Evolutionary conservation across 1,140 invertebrate genomes (phyloP), one percentile per base, ranked within the genome.

Genomic region (Papilio helenus): DNA sequence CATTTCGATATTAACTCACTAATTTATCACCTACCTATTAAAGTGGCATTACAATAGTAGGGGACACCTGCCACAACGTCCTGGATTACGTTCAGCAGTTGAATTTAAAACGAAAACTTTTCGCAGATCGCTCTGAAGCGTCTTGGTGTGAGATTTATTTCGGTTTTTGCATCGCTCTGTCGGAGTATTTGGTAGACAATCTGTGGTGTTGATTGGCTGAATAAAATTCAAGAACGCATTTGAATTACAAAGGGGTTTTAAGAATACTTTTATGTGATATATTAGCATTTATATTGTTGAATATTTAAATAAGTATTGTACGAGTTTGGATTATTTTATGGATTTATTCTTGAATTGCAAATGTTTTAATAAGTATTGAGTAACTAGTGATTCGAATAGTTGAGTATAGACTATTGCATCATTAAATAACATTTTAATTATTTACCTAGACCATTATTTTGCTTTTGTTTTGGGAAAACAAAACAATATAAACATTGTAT

Each of bases 131-230:
- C 86, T 83, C 82, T 72, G 77, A 73, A 58, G 49, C 86, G 82
- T 89, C 87, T 90, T 88, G 83, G 82, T 82, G 76, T 61, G 79
- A 88, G 89, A 92, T 91, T 92, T 92, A 91, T 92, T 90, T 90
- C 85, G 85, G 85, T 87, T 91, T 90, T 92, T 89, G 88, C 86
- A 89, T 92, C 79, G 58, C 83, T 85, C 84, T 85, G 80, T 82
- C 73, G 68, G 58, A 10, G 73, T 76, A 76, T 76, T 76, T 76
- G 73, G 51, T 39, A 76, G 79, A 80, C 81, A 79, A 79, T 81
- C 61, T 76, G 74, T 51, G 51, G 72, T 34, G 23, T 71, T 72
- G 80, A 83, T 83, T 79, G 80, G 71, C 74, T 81, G 74, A 79
- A 79, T 76, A 76, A 76, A 76, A 76, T 76, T n/a, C 74, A 39